Percentiles rank a stretch among this genome's conserved stretches.
These are phyloP conservation scores for Alca torda DNA, from an alignment of 2,797 vertebrate species.

Conservation along the genomic window DNA sequence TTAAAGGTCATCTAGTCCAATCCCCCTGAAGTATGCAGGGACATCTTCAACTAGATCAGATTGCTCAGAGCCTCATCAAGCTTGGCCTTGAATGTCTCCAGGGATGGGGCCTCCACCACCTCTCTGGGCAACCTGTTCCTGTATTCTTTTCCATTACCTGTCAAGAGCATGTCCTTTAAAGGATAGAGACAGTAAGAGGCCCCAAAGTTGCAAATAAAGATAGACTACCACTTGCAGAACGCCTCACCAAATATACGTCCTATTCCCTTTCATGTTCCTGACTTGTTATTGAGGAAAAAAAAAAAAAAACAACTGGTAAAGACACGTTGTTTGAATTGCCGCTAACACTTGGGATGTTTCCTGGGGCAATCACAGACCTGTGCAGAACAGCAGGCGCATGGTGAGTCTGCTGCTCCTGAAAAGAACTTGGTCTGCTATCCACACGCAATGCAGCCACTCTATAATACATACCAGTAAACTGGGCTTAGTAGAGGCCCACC, in stretches of 20 bases:
- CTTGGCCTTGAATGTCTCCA: too few species aligned
- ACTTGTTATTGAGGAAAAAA: background rate
- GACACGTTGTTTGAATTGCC: background rate
- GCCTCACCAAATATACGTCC: background rate
- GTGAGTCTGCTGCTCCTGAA: background rate
- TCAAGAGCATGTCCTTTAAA: background rate
- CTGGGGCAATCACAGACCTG: background rate
- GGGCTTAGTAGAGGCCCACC: background rate
- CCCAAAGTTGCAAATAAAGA: background rate
- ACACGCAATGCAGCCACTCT: background rate
- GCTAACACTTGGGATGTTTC: background rate
- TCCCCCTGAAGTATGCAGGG: too few species aligned
- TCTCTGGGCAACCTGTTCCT: too few species aligned
- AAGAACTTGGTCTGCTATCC: background rate
- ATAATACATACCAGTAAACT: background rate
- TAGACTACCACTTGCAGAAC: background rate
- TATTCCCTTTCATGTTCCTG: background rate
- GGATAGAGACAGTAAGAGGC: background rate
- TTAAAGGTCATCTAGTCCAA: too few species aligned
- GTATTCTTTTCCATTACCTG: background rate
- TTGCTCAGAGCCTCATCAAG: too few species aligned
- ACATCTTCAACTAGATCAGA: too few species aligned
- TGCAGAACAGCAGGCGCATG: accelerated
- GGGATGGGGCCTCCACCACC: too few species aligned
- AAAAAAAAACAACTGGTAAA: background rate